Evolutionary conservation across 2,797 vertebrate species (phyloP).

Genomic region (Distichodus sexfasciatus): DNA sequence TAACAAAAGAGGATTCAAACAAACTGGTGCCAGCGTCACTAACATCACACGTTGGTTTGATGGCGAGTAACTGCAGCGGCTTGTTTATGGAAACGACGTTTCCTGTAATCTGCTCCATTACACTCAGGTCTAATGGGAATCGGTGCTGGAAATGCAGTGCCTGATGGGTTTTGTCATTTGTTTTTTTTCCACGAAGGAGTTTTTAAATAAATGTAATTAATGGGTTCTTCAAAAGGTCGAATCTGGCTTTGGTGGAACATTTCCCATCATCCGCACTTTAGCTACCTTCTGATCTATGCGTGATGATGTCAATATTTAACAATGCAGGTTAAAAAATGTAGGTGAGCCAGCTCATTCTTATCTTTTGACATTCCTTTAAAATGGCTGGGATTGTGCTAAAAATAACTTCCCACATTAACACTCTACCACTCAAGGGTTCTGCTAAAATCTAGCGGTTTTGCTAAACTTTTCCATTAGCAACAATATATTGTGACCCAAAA

Average conservation of each 20-base stretch:
- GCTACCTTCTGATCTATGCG: no score
- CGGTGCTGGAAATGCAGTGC: neutral
- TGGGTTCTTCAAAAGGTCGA: neutral
- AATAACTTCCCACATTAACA: constrained; percentile 47
- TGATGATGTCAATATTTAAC: no score
- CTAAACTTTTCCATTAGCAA: constrained; percentile 12
- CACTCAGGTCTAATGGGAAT: neutral
- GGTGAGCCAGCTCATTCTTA: constrained; percentile 17
- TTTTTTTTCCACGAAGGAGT: no score
- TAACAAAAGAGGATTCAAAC: no score
- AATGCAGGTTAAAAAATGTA: neutral
- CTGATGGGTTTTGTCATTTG: neutral
- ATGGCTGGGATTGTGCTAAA: constrained; percentile 46
- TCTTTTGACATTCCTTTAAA: constrained; percentile 40
- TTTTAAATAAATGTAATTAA: neutral
- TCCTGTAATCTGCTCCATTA: neutral
- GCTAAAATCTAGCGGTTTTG: constrained; percentile 14
- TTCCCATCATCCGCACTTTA: no score
- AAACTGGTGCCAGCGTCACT: no score
- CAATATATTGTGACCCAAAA: no score
- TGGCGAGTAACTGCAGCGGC: no score
- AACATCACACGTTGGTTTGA: no score
- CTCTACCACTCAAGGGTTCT: constrained; percentile 6
- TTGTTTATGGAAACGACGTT: neutral
- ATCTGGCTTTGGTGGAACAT: neutral